Base-by-base conservation (phyloP, 2,888 invertebrate genomes). In the Furcula furcula region DNA sequence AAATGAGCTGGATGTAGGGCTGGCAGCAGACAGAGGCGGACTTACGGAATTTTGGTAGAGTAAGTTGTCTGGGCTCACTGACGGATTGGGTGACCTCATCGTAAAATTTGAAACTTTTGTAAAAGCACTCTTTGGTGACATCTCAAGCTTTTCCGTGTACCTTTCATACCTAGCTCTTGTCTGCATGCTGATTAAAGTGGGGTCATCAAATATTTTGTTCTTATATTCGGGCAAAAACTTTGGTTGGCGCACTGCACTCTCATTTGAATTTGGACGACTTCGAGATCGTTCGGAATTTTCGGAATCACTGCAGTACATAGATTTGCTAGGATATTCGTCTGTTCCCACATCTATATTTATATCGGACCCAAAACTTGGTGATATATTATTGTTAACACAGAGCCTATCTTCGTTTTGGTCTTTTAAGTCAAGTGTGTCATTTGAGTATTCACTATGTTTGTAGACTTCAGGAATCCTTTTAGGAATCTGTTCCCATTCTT, bases 41-140 rank as follows among this genome's bases (percentile, higher is more conserved):
- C 95, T 95, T 40, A 95, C 90, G 21, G 95, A 95, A 58, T 92
- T 92, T 61, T 95, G 94, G 54, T 95, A 95, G 43, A 93, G 91
- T 28, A 94, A 78, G 53, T 93, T 92, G 56, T 95, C 95, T 0
- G 95, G 95, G 46, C 95, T 95, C 11, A 94, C 88, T 0, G 94
- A 94, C 10, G 94, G 92, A 46, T 93, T 91, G 0, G 93, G 93
- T 1, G 93, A 93, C 26, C 91, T 68, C 20, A 91, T 83, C 3
- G 76, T 61, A 43, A 64, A 83, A 52, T 88, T 87, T 1, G 88
- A 72, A 7, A 96, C 96, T 89, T 96, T 96, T 0, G 96, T 96
- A 63, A 96, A 96, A 4, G 96, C 96, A 81, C 96, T 96, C 61
- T 92, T 92, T 0, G 92, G 91, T 0, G 91, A 90, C 46, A 90